phyloP scores from a whole-genome alignment of 2,113 vertebrate species.

The Cyrtonyx montezumae region DNA sequence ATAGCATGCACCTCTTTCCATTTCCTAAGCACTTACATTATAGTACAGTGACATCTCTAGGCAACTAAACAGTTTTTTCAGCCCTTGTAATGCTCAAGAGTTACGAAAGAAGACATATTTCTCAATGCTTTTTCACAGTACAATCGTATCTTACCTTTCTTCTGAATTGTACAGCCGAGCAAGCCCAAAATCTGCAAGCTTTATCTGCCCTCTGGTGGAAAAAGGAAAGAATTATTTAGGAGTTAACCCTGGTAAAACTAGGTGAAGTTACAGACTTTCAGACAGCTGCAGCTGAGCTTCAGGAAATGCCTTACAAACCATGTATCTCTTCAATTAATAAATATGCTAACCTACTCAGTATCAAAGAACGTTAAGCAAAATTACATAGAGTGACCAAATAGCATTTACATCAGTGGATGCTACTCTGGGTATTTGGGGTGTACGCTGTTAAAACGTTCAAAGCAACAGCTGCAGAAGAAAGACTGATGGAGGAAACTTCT shows the following conservation, averaged over 20 bases:
- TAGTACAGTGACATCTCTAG: background rate
- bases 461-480: background rate
- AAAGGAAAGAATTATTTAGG: slow-evolving; percentile 60
- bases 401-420: background rate
- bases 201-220: slow-evolving; percentile 88
- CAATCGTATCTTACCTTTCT: slow-evolving; percentile 82
- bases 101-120: background rate
- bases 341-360: background rate
- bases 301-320: background rate
- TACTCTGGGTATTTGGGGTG: background rate
- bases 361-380: background rate
- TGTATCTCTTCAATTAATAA: background rate
- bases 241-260: background rate
- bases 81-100: background rate
- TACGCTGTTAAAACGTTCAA: background rate
- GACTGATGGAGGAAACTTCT: background rate
- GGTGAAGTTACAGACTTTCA: background rate
- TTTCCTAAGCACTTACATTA: background rate
- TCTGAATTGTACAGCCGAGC: slow-evolving; percentile 88
- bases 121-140: background rate
- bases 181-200: slow-evolving; percentile 89
- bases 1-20: background rate
- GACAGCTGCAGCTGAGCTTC: background rate
- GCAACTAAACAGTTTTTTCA: background rate
- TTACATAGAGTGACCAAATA: background rate